Evolutionary conservation across 2,888 invertebrate genomes (phyloP), one percentile per base, ranked within the genome.

Genomic region (Philhelius pedissequus): DNA sequence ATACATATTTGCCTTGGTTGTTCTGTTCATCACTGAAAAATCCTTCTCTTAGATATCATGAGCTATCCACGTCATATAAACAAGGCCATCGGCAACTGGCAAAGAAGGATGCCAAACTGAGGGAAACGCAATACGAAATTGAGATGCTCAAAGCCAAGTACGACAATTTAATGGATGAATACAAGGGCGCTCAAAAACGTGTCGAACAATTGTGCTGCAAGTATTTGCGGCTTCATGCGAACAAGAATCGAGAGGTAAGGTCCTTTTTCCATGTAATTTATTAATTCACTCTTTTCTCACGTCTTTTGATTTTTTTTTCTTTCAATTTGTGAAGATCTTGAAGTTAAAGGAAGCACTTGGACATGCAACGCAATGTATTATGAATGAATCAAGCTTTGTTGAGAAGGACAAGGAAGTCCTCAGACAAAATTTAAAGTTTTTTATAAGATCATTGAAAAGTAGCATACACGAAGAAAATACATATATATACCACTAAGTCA

Each of bases 21-120:
- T 30, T 45, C 3, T 32, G 22, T 70, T 15, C 70, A 40, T 52
- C 50, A 27, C 13, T 25, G 48, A 0, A n/a, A 22, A 48, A 48
- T 48, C 22, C 22, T 15, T 62, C 18, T n/a, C 38, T 45, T 71
- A 90, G 90, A 48, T 90, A 90, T 71, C 90, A 90, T 4, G 90
- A 90, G 64, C 87, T 90, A 11, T 87, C 87, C 13, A 78, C 73
- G 8, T 89, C 90, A 9, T 88, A 90, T 84, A 88, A 88, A 13
- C 88, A 88, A 20, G 89, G 89, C 77, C 88, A 89, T n/a, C 88
- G 89, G 1, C 88, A 88, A 58, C 62, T 91, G 79, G 87, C 88
- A 13, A 89, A 89, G 22, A 90, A 90, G 74, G 89, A 90, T 5
- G 87, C 88, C 38, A 86, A 87, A 6, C 84, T 90, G 0, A 89